These are phyloP conservation scores for Stegastes partitus DNA, from an alignment of 2,113 vertebrate species.

Conservation along the genomic window DNA sequence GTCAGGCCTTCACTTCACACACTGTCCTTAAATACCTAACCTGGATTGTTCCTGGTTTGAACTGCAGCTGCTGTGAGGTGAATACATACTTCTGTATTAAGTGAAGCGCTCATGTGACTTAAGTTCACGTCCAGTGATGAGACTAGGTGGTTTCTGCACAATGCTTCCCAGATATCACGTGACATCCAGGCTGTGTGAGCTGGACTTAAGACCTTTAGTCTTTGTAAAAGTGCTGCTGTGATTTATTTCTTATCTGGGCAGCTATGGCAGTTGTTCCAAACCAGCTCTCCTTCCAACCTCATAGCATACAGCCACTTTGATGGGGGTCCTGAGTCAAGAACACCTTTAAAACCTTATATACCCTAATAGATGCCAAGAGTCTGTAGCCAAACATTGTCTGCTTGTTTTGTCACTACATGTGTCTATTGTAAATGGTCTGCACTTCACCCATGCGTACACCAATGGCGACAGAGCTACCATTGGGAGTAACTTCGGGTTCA, in stretches of 20 bases:
- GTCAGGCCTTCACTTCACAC: constrained; percentile 13
- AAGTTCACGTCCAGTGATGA: background rate
- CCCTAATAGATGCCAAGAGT: too few relatives aligned
- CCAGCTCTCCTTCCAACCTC: too few relatives aligned
- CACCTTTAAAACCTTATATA: too few relatives aligned
- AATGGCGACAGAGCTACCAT: too few relatives aligned
- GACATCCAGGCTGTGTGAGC: background rate
- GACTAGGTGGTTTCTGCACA: background rate
- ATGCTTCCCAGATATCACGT: background rate
- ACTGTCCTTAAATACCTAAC: constrained; percentile 49
- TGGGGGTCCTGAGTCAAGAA: too few relatives aligned
- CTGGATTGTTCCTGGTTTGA: constrained; percentile 33
- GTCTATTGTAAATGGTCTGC: too few relatives aligned
- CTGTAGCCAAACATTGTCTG: too few relatives aligned
- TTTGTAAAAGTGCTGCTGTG: background rate
- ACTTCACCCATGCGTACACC: too few relatives aligned
- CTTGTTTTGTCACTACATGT: too few relatives aligned
- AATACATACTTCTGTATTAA: constrained; percentile 3
- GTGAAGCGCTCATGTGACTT: background rate
- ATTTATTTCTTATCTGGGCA: background rate
- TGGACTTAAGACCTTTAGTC: background rate
- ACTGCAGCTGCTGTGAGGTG: constrained; percentile 3
- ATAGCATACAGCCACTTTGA: too few relatives aligned
- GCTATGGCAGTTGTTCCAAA: background rate
- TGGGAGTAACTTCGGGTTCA: too few relatives aligned